These are phyloP conservation scores for Antheraea yamamai DNA, from an alignment of 2,888 invertebrate species.

Conservation along the genomic window DNA sequence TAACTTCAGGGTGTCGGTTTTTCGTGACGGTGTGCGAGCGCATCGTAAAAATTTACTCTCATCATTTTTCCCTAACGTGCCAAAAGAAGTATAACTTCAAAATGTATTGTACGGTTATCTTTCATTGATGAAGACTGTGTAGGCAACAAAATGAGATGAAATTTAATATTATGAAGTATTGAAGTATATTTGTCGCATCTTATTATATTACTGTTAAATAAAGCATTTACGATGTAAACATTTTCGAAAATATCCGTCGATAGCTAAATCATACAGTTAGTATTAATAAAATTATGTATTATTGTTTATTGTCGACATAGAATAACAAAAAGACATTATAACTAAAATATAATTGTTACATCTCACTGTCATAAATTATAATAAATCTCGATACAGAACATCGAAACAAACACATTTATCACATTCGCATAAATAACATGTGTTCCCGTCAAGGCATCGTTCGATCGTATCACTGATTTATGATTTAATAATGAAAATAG, in stretches of 20 bases:
- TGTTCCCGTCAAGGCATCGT: constrained; percentile 65
- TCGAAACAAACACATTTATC: constrained; percentile 59
- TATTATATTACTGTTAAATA: not conserved
- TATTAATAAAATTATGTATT: not conserved
- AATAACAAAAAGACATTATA: constrained; percentile 9
- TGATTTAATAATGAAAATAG: constrained; percentile 77
- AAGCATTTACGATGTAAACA: not conserved
- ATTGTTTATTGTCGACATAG: not conserved
- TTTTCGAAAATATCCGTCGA: not conserved
- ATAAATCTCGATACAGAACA: constrained; percentile 38
- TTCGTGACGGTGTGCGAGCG: too few species aligned
- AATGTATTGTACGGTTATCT: not conserved
- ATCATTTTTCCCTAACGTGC: too few species aligned
- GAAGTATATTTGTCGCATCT: not conserved
- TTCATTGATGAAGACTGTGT: not conserved
- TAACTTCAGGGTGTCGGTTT: too few species aligned
- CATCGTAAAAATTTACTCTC: too few species aligned
- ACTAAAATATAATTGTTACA: constrained; percentile 15
- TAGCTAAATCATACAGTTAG: not conserved
- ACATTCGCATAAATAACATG: constrained; percentile 67
- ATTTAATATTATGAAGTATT: not conserved
- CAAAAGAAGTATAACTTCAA: too few species aligned
- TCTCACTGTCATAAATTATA: not conserved
- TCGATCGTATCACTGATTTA: constrained; percentile 76
- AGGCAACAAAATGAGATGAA: not conserved